Evolutionary conservation across 2,888 invertebrate genomes (phyloP).

Genomic region (Tachina grossa): DNA sequence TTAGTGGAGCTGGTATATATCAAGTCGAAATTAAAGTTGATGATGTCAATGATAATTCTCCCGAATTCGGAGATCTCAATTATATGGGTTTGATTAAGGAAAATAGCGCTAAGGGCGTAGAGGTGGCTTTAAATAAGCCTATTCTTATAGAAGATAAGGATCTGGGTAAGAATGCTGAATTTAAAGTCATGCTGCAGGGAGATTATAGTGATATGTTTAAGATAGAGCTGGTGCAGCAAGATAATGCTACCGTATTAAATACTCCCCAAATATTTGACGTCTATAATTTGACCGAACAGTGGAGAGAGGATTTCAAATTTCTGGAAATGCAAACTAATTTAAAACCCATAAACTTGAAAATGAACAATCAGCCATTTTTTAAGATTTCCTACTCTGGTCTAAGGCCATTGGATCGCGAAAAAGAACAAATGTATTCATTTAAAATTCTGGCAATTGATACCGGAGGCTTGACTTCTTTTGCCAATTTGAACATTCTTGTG

Average conservation of each 20-base stretch:
- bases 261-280: constrained; percentile 77
- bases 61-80: constrained; percentile 87
- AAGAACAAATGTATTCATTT: constrained; percentile 87
- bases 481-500: constrained; percentile 87
- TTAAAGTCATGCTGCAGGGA: constrained; percentile 88
- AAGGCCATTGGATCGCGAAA: constrained; percentile 88
- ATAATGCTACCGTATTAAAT: constrained; percentile 73
- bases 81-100: constrained; percentile 92
- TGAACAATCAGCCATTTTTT: constrained; percentile 79
- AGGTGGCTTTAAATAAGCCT: constrained; percentile 87
- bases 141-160: constrained; percentile 90
- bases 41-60: constrained; percentile 94
- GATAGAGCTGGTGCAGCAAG: constrained; percentile 82
- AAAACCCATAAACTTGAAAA: constrained; percentile 78
- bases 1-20: constrained; percentile 89
- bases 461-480: constrained; percentile 90
- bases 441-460: constrained; percentile 90
- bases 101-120: constrained; percentile 88
- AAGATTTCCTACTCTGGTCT: constrained; percentile 80
- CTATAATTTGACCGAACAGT: constrained; percentile 81
- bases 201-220: constrained; percentile 91
- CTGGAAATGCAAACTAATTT: constrained; percentile 81
- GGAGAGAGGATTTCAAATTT: constrained; percentile 81
- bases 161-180: constrained; percentile 87
- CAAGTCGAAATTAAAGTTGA: constrained; percentile 91